phyloP scores from a whole-genome alignment of 2,888 invertebrate species.

The Vandiemenella viatica region DNA sequence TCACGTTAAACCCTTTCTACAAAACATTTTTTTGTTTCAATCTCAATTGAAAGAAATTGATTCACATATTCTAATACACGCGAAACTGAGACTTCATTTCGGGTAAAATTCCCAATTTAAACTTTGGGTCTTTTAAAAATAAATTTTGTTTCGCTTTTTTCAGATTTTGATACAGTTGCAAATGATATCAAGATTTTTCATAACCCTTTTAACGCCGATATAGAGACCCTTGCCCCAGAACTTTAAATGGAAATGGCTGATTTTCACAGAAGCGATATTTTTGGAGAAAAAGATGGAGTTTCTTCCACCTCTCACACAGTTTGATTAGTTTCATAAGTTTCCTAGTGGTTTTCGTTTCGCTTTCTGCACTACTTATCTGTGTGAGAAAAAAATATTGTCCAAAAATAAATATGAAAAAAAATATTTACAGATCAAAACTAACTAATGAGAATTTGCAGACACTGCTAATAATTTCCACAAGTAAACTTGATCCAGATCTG shows the following conservation, averaged over 20 bases:
- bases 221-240: too few relatives aligned
- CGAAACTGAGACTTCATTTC: too few relatives aligned
- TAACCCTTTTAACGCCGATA: too few relatives aligned
- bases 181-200: too few relatives aligned
- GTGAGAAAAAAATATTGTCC: constrained; percentile 18
- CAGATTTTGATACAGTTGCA: too few relatives aligned
- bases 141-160: too few relatives aligned
- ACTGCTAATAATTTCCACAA: background rate
- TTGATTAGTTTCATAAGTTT: constrained; percentile 19
- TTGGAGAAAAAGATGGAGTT: too few relatives aligned
- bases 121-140: too few relatives aligned
- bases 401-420: constrained; percentile 27
- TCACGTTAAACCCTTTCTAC: background rate
- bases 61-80: background rate
- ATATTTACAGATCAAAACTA: background rate
- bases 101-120: too few relatives aligned
- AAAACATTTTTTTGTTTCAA: background rate
- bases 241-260: too few relatives aligned
- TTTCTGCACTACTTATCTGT: constrained; percentile 16
- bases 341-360: constrained; percentile 15
- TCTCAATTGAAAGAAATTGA: background rate
- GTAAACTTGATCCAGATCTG: background rate
- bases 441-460: background rate
- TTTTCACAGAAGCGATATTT: too few relatives aligned
- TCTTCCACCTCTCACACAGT: constrained; percentile 17